Conservation (phyloP, 2,797 vertebrate species). For the Typhlichthys eigenmanni region DNA sequence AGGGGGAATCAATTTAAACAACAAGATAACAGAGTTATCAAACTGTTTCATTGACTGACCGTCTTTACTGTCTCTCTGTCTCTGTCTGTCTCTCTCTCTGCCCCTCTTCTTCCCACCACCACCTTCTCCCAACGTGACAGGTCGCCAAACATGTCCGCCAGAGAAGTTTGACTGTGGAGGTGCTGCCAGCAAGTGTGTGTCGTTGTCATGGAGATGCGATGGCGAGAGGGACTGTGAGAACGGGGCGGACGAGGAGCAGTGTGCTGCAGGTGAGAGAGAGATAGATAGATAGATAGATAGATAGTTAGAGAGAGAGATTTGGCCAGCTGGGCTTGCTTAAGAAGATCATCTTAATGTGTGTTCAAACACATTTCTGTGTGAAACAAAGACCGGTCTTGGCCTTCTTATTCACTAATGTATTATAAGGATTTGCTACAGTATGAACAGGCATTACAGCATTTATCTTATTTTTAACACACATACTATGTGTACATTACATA, state of each 20-base stretch:
- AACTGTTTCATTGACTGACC: constrained; percentile 68
- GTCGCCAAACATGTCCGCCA: constrained; percentile 87
- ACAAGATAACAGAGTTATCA: constrained; percentile 72
- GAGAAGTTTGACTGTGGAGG: constrained; percentile 96
- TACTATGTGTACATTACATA: not conserved
- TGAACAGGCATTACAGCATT: too few relatives aligned
- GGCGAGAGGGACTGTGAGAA: constrained; percentile 93
- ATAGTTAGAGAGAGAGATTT: not conserved
- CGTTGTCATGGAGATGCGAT: constrained; percentile 93
- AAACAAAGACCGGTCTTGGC: too few relatives aligned
- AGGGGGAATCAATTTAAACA: constrained; percentile 60
- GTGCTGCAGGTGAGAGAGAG: constrained; percentile 82
- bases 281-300: not conserved
- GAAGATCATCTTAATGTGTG: too few relatives aligned
- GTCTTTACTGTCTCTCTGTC: constrained; percentile 48
- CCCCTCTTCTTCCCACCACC: not conserved
- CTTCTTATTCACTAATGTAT: too few relatives aligned
- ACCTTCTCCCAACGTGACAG: constrained; percentile 59
- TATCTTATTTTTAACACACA: too few relatives aligned
- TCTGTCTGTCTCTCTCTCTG: not conserved
- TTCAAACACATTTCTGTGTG: too few relatives aligned
- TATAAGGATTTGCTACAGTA: too few relatives aligned
- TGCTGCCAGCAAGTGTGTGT: constrained; percentile 88
- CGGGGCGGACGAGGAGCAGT: constrained; percentile 89
- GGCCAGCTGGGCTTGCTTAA: too few relatives aligned